A percentile compares a stretch with the other conserved stretches of the same genome.
Conservation (phyloP, 35 echinoderm and acorn worm genomes). For the Heliocidaris tuberculata region DNA sequence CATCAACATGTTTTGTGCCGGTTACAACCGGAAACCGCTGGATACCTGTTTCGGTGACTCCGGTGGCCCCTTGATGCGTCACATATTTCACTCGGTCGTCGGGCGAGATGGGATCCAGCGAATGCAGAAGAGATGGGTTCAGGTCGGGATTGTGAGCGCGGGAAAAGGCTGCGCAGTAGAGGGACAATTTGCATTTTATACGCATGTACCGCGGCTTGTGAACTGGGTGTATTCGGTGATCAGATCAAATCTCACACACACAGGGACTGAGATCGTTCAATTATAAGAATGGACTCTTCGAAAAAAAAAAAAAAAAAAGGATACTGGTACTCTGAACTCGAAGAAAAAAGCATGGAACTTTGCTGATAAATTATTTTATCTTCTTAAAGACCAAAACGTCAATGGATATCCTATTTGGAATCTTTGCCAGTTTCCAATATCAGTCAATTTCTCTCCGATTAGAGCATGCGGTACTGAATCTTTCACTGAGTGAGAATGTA, state of each 20-base stretch:
- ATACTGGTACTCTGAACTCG: not conserved
- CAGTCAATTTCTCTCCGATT: not conserved
- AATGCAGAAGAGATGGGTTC: constrained; percentile 75
- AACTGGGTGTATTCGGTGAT: constrained; percentile 76
- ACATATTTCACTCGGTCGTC: constrained; percentile 39
- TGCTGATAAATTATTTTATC: not conserved
- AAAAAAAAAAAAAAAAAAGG: not conserved
- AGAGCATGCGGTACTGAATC: not conserved
- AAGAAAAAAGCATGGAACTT: not conserved
- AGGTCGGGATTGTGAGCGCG: constrained; percentile 91
- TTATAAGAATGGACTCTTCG: constrained; percentile 53
- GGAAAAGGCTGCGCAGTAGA: constrained; percentile 92
- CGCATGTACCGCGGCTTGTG: constrained; percentile 81
- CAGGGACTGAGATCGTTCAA: constrained; percentile 61
- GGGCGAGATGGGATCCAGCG: constrained; percentile 34
- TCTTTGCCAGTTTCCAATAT: not conserved
- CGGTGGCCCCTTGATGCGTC: constrained; percentile 88
- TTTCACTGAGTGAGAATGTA: not conserved
- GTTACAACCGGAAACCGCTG: constrained; percentile 66
- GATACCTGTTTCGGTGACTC: constrained; percentile 96
- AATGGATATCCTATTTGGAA: not conserved
- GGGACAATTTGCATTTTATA: constrained; percentile 88
- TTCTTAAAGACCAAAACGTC: not conserved
- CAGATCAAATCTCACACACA: constrained; percentile 62
- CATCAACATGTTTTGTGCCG: constrained; percentile 86